Evolutionary conservation across 2,888 invertebrate genomes (phyloP).

Genomic region (Pegoplata infirma): DNA sequence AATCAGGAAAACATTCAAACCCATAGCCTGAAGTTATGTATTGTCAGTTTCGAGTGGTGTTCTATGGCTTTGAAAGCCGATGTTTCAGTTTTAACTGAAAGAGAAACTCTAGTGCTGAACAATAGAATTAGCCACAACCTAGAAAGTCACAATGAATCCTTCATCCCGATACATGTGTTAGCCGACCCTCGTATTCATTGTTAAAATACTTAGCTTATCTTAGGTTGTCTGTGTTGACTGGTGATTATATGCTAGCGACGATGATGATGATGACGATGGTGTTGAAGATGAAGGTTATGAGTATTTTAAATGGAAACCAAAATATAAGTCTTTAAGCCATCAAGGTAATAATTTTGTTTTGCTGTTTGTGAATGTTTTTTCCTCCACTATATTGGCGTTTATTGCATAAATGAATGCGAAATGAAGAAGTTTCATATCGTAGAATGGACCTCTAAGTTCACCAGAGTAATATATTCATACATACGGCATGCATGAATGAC

Average conservation of each 20-base stretch:
- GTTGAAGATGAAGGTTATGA: constrained; percentile 47
- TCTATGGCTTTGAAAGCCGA: no score
- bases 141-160: no score
- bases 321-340: constrained; percentile 48
- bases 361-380: background rate
- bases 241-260: background rate
- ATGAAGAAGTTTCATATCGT: constrained; percentile 52
- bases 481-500: constrained; percentile 32
- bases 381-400: constrained; percentile 32
- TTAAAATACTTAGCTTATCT: no score
- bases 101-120: no score
- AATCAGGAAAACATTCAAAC: no score
- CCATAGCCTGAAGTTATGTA: no score
- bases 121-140: no score
- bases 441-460: constrained; percentile 45
- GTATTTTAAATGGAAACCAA: constrained; percentile 30
- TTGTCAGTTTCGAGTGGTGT: no score
- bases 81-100: no score
- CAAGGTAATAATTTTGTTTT: constrained; percentile 50
- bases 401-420: constrained; percentile 62
- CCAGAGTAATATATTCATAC: constrained; percentile 54
- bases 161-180: no score
- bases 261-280: constrained; percentile 6
- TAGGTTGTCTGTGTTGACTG: background rate
- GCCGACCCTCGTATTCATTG: no score